These are phyloP conservation scores for Drosophila rufa DNA, from an alignment of 1,140 invertebrate species.

Conservation along the genomic window DNA sequence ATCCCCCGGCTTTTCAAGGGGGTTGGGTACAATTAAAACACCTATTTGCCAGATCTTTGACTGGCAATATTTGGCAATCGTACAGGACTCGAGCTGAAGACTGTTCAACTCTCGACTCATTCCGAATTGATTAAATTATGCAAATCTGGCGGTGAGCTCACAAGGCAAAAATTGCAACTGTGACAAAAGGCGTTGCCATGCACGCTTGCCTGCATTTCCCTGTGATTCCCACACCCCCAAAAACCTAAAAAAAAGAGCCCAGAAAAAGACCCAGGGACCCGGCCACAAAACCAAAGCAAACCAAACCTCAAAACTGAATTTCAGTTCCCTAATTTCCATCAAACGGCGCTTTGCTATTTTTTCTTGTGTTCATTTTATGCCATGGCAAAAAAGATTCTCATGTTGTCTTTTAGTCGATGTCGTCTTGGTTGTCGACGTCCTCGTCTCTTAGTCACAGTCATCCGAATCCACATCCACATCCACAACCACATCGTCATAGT, in stretches of 20 bases:
- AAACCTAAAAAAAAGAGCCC: constrained; percentile 9
- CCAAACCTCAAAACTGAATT: constrained; percentile 57
- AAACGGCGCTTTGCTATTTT: constrained; percentile 70
- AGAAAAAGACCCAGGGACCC: background rate
- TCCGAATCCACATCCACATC: constrained; percentile 26
- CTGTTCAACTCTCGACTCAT: constrained; percentile 78
- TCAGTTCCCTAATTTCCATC: constrained; percentile 72
- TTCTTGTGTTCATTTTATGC: constrained; percentile 22
- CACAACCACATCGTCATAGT: constrained; percentile 33
- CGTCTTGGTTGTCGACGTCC: constrained; percentile 46
- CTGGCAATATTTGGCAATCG: constrained; percentile 39
- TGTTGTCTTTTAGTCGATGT: constrained; percentile 68
- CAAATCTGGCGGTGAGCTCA: constrained; percentile 61
- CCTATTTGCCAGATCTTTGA: constrained; percentile 38
- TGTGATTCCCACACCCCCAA: constrained; percentile 59
- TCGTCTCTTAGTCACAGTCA: constrained; percentile 40
- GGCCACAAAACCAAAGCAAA: constrained; percentile 27
- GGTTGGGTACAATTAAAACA: constrained; percentile 61
- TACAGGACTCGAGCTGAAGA: constrained; percentile 46
- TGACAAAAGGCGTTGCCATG: constrained; percentile 83
- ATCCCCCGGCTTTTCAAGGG: constrained; percentile 8
- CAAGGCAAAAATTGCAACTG: constrained; percentile 58
- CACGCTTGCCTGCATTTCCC: constrained; percentile 57
- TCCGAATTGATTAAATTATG: constrained; percentile 84
- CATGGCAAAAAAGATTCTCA: constrained; percentile 77